Percentiles rank a stretch among this genome's conserved stretches.
Conservation (phyloP, 2,888 invertebrate species). For the Stramonita haemastoma region DNA sequence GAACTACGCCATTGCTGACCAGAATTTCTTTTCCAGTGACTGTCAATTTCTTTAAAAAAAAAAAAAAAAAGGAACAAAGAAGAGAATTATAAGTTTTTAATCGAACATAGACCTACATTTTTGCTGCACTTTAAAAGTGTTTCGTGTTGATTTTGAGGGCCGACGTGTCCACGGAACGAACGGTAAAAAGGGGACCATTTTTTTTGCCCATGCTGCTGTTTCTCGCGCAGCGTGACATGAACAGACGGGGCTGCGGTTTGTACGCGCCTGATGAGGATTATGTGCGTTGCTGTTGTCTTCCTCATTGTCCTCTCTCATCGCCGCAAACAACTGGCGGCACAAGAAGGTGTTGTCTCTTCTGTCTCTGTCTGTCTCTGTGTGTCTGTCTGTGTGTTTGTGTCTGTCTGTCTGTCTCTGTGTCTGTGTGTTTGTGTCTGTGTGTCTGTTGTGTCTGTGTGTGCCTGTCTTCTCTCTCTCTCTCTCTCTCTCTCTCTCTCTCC, state of each 20-base stretch:
- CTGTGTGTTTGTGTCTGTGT: background rate
- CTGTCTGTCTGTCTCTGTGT: background rate
- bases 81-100: too few species aligned
- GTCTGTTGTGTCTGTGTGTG: background rate
- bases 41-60: too few species aligned
- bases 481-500: background rate
- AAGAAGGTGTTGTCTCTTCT: background rate
- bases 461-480: background rate
- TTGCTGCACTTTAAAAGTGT: too few species aligned
- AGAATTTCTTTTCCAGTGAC: too few species aligned
- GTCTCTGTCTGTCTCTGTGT: background rate
- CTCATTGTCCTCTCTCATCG: background rate
- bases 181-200: too few species aligned
- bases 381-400: too few species aligned
- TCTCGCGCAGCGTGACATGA: background rate
- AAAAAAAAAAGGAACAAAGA: too few species aligned
- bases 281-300: conserved; percentile 30
- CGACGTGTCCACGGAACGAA: too few species aligned
- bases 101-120: too few species aligned
- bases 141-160: too few species aligned
- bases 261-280: conserved; percentile 33
- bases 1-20: too few species aligned
- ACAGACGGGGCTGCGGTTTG: background rate
- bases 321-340: background rate
- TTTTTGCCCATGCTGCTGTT: too few species aligned